phyloP scores from a whole-genome alignment of 1,140 invertebrate species.

The Berghia stephanieae region DNA sequence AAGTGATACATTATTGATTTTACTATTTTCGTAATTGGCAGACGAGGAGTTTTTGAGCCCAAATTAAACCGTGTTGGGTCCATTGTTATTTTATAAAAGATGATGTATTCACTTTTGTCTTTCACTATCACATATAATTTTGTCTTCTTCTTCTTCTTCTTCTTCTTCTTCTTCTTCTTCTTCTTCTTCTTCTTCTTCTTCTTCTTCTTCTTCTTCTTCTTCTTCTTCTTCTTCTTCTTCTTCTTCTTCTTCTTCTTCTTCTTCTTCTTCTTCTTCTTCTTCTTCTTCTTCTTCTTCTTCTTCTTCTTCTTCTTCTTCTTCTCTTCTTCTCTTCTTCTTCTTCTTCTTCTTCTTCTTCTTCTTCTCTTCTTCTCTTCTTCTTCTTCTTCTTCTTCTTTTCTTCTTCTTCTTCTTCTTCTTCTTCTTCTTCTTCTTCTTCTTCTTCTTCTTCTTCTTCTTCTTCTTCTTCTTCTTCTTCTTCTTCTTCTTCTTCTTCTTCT shows the following conservation, averaged over 20 bases:
- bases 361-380: neutral
- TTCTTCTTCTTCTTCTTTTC: neutral
- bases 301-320: neutral
- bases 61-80: too few species aligned
- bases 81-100: too few species aligned
- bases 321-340: neutral
- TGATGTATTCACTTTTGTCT: neutral
- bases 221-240: conserved; percentile 20
- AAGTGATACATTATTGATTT: too few species aligned
- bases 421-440: conserved; percentile 16
- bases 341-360: neutral
- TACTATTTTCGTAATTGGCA: too few species aligned
- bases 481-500: neutral
- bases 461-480: neutral
- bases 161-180: neutral
- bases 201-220: neutral
- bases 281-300: neutral
- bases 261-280: neutral
- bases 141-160: neutral
- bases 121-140: neutral
- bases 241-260: neutral
- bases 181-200: neutral
- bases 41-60: too few species aligned
- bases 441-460: conserved; percentile 3
- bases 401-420: neutral